Base-by-base conservation (phyloP, 1,140 invertebrate genomes). In the Drosophila bipectinata region DNA sequence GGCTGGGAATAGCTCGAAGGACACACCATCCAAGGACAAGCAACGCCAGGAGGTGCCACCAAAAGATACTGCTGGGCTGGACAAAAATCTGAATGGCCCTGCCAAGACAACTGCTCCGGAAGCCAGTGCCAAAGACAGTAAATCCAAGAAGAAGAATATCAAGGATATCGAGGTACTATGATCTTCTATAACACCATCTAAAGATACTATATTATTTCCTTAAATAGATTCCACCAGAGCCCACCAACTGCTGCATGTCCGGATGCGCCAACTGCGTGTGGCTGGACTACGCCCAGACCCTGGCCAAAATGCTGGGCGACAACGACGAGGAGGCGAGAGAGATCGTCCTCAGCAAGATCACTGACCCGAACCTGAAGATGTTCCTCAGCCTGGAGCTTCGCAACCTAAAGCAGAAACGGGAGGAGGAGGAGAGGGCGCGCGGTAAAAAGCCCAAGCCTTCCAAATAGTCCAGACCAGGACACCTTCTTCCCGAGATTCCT, bases 211-310 rank as follows among this genome's bases (percentile, higher is more conserved):
- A 18, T 15, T 4, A 2, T 8, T 21, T 18, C 1, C 10, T 4
- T 2, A 21, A 6, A 37, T n/a, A 92, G 77, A 58, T 93, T 14
- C 95, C 94, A 1, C 92, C 93, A 55, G 94, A 94, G 71, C 97
- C 97, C 1, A 96, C 95, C 2, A 96, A 93, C 34, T 99, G 98
- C 91, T 99, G 98, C 77, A 97, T 97, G 95, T 97, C 96, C 3
- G 98, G 98, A 1, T 99, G 98, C 93, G 93, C 95, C 1, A 98
- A 99, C 90, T 99, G 98, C 92, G 98, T 99, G 12, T 99, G 97
- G 96, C 95, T 99, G 44, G 93, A 96, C 32, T 99, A 98, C 93
- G 98, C 97, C 0, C 95, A 98, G 79, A 94, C 96, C 62, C 74
- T 99, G 14, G 94, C 93, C 12, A 92, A 94, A 47, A 93, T 95